Evolutionary conservation across 2,888 invertebrate genomes (phyloP), one percentile per base, ranked within the genome.

Genomic region (Mactromeris polynyma): DNA sequence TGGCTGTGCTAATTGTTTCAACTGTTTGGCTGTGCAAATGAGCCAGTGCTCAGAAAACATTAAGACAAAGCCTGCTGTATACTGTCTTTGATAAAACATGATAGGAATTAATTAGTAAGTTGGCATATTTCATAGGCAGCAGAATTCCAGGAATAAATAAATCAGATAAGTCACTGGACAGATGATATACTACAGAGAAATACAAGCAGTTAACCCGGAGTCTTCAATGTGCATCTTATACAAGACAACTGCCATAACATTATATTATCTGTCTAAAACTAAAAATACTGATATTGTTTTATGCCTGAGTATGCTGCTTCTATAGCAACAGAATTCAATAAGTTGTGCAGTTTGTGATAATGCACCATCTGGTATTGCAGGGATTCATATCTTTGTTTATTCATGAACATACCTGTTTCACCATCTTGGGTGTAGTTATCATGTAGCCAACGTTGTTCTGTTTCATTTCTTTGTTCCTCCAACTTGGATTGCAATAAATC

Each of bases 321-420:
- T 73, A 73, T 73, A 73, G 73, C 31, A 73, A 73, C 73, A 73
- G 31, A 33, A 33, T 73, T 17, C 33, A 73, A 17, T 19, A 33
- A 36, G 36, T 73, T 33, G 17, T 36, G 36, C 73, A 36, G 58
- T 36, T 33, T 6, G 58, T 21, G 26, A 58, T 33, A 36, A 73
- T 73, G 73, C 36, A 73, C 33, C 73, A 73, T 9, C 17, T 17
- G 33, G 19, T 36, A 36, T 73, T 33, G 9, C 73, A 33, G 14
- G 33, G 4, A 17, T 33, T n/a, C n/a, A n/a, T n/a, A n/a, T n/a
- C n/a, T n/a, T n/a, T n/a, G n/a, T 58, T 58, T 21, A 26, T 9
- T 58, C 9, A n/a, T 58, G 11, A 54, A 78, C 78, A 7, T 33
- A 97, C 97, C 97, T 96, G 98, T 98, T 97, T 96, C 96, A 81